phyloP scores from a whole-genome alignment of 2,113 vertebrate species.

The Phylloscopus trochiloides region DNA sequence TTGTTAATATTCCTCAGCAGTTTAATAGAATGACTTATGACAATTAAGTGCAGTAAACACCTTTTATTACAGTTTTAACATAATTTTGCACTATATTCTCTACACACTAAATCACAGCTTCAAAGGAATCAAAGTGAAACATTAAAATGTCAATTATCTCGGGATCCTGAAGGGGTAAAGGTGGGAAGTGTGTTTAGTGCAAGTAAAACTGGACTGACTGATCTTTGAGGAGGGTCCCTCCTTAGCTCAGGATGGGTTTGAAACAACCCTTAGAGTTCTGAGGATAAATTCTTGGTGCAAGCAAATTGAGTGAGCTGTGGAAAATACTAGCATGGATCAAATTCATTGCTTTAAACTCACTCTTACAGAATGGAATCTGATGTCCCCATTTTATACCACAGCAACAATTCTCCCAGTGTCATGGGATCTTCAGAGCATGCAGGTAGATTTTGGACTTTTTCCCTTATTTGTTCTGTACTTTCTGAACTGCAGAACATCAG shows the following conservation, averaged over 20 bases:
- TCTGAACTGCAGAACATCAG: background rate
- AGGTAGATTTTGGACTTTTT: background rate
- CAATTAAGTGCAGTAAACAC: slow-evolving; percentile 50
- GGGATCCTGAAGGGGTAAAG: background rate
- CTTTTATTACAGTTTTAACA: slow-evolving; percentile 25
- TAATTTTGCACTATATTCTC: slow-evolving; percentile 5
- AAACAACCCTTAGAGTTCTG: background rate
- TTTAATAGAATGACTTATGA: slow-evolving; percentile 45
- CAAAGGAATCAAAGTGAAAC: background rate
- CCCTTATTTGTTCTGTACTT: background rate
- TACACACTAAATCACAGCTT: background rate
- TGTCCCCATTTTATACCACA: background rate
- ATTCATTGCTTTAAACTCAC: background rate
- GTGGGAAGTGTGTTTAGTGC: background rate
- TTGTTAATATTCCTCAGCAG: slow-evolving; percentile 36
- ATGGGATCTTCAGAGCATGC: background rate
- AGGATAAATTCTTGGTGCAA: background rate
- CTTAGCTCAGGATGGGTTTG: background rate
- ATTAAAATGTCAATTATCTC: background rate
- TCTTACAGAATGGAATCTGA: background rate
- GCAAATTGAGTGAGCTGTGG: background rate
- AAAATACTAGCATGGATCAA: background rate
- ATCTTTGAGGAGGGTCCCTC: background rate
- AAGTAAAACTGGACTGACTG: background rate
- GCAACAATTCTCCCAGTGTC: background rate